Evolutionary conservation across 2,797 vertebrate species (phyloP).

Genomic region (Catostomus latipinnis): DNA sequence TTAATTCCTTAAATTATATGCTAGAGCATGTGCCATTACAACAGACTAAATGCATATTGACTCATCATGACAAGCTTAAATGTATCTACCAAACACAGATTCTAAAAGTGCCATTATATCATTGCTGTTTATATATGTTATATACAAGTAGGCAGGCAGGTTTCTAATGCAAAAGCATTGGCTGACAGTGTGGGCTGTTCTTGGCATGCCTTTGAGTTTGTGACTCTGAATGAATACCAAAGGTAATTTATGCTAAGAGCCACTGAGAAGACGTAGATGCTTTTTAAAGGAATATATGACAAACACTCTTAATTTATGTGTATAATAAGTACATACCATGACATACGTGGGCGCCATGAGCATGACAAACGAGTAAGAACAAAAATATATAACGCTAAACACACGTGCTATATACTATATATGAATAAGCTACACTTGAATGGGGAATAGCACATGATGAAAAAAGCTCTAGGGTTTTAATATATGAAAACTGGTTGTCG

Average conservation of each 20-base stretch:
- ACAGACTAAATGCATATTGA: background rate
- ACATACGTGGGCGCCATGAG: background rate
- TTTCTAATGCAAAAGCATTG: background rate
- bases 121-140: background rate
- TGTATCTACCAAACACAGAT: background rate
- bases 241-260: background rate
- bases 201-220: background rate
- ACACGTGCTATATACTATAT: background rate
- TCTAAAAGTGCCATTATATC: background rate
- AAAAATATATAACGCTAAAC: background rate
- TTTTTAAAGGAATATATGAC: background rate
- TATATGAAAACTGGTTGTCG: background rate
- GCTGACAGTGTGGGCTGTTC: background rate
- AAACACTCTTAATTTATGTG: background rate
- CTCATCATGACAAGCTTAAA: background rate
- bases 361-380: background rate
- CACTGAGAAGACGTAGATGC: background rate
- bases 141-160: background rate
- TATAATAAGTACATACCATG: background rate
- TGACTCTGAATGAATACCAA: background rate
- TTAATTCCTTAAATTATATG: background rate
- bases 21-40: background rate
- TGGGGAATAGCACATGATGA: background rate
- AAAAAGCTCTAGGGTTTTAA: background rate
- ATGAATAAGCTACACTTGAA: background rate